Conservation (phyloP, 2,797 vertebrate genomes). For the Sebastes elongatus region DNA sequence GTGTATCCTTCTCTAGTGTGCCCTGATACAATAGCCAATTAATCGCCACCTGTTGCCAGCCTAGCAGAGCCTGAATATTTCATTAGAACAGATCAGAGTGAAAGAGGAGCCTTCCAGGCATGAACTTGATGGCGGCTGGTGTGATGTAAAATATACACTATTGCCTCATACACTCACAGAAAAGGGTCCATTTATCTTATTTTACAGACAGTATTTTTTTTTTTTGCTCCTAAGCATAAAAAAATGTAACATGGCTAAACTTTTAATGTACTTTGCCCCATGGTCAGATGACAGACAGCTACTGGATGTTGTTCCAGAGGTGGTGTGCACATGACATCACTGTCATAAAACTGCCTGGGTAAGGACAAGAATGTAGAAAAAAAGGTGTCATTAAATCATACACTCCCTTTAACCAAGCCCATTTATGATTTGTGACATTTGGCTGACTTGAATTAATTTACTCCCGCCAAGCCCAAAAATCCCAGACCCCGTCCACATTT, state of each 20-base stretch:
- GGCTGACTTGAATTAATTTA: background rate
- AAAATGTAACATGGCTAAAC: background rate
- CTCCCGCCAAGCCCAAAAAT: background rate
- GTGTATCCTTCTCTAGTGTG: conserved; percentile 10
- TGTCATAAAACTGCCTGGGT: background rate
- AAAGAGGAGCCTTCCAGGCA: conserved; percentile 43
- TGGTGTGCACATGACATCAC: conserved; percentile 35
- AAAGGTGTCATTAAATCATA: background rate
- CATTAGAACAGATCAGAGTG: conserved; percentile 63
- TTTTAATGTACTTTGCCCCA: conserved; percentile 64
- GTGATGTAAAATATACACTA: background rate
- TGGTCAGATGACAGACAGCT: conserved; percentile 55
- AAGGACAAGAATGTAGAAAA: background rate
- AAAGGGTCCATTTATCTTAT: background rate
- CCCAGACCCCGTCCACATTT: background rate
- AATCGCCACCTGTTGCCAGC: conserved; percentile 55
- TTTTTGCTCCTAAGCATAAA: background rate
- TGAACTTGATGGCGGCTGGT: background rate
- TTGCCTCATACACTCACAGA: background rate
- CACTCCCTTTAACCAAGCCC: background rate
- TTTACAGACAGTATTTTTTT: background rate
- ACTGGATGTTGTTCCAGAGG: background rate
- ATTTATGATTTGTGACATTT: background rate
- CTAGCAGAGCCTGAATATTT: conserved; percentile 66
- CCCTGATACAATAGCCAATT: conserved; percentile 51